Conservation (phyloP, 1,140 invertebrate genomes). For the Ostrea denselamellosa region DNA sequence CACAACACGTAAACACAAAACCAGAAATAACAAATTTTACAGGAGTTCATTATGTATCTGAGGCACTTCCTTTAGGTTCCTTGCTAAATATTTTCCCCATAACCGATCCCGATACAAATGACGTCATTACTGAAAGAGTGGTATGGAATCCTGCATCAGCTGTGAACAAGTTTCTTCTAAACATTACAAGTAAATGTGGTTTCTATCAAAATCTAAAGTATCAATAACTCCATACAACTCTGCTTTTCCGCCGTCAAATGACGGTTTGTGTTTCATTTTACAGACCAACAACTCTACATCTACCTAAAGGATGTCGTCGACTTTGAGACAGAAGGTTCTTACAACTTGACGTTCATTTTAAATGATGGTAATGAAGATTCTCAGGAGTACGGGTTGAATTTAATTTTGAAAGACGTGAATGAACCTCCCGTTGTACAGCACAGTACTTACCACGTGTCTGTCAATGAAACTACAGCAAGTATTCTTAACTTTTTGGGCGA, state of each 20-base stretch:
- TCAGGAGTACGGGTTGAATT: not conserved
- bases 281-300: not conserved
- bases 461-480: not conserved
- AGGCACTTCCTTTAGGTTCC: not conserved
- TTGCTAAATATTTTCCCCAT: not conserved
- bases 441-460: not conserved
- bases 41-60: not conserved
- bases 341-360: slow-evolving; percentile 2
- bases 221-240: not conserved
- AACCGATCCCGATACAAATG: slow-evolving; percentile 7
- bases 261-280: not conserved
- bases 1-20: not conserved
- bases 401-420: not conserved
- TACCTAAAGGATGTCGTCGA: not conserved
- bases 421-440: not conserved
- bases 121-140: slow-evolving; percentile 9
- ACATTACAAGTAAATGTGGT: not conserved
- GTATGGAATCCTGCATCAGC: not conserved
- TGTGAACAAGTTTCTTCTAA: not conserved
- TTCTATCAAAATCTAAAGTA: not conserved
- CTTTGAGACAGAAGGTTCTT: not conserved
- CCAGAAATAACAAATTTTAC: slow-evolving; percentile 11
- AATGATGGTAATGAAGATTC: slow-evolving; percentile 10
- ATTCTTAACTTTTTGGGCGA: too few relatives aligned
- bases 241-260: not conserved